Percentiles rank a stretch among this genome's conserved stretches.
Evolutionary conservation across 2,888 invertebrate species (phyloP).

Genomic region (Malachius bipustulatus): DNA sequence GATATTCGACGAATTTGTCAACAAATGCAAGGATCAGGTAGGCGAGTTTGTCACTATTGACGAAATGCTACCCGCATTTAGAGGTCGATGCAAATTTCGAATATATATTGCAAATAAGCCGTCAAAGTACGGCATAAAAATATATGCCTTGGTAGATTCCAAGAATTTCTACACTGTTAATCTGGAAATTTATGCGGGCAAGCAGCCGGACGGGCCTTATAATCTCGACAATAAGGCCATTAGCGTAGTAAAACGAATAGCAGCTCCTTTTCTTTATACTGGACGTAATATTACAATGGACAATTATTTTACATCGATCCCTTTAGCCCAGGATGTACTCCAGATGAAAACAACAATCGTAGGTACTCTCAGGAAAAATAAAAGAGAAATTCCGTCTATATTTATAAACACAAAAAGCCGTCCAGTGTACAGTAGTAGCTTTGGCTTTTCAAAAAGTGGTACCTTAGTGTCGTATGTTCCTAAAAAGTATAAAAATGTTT

Average conservation of each 20-base stretch:
- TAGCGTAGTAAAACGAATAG: conserved; percentile 9
- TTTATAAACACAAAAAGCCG: neutral
- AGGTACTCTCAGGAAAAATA: conserved; percentile 1
- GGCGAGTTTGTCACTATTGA: conserved; percentile 8
- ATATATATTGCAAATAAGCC: conserved; percentile 17
- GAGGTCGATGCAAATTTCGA: conserved; percentile 10
- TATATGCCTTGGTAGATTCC: conserved; percentile 10
- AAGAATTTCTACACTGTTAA: conserved; percentile 8
- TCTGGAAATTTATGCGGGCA: conserved; percentile 6
- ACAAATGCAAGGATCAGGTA: conserved; percentile 7
- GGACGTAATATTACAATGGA: conserved; percentile 12
- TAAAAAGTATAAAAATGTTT: conserved; percentile 3
- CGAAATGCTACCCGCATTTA: conserved; percentile 9
- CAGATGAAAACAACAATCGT: neutral
- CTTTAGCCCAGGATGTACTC: conserved; percentile 4
- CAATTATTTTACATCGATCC: conserved; percentile 7
- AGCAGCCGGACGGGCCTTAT: conserved; percentile 7
- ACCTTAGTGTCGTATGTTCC: conserved; percentile 3
- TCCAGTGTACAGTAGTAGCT: conserved; percentile 3
- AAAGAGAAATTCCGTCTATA: conserved; percentile 3
- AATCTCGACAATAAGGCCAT: conserved; percentile 8
- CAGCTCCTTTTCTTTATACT: conserved; percentile 7
- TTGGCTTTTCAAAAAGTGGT: neutral
- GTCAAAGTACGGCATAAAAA: conserved; percentile 3
- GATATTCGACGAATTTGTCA: conserved; percentile 5